phyloP scores from a whole-genome alignment of 1,140 invertebrate species.

The Cotesia glomerata region DNA sequence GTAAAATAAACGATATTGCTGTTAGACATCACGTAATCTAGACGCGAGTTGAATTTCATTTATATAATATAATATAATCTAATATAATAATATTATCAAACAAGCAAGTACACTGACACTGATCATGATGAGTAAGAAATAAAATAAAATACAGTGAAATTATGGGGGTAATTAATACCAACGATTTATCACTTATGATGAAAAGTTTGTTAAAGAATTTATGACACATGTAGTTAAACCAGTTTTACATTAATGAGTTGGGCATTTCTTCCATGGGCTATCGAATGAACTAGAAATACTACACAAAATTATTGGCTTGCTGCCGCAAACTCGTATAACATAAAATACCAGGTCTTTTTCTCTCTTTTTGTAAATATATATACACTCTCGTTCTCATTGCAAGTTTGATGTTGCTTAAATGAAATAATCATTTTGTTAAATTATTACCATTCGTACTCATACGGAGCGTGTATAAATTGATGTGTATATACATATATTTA shows the following conservation, averaged over 20 bases:
- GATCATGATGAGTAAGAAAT: neutral
- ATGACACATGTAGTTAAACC: slow-evolving; percentile 35
- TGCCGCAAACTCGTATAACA: slow-evolving; percentile 9
- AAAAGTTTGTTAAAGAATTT: neutral
- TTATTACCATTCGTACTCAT: neutral
- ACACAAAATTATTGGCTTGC: slow-evolving; percentile 28
- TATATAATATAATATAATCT: neutral
- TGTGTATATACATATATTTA: neutral
- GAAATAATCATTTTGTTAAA: neutral
- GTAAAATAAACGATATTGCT: slow-evolving; percentile 43
- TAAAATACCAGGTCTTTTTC: slow-evolving; percentile 30
- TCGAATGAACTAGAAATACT: slow-evolving; percentile 8
- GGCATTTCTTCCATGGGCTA: slow-evolving; percentile 38
- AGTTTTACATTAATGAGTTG: slow-evolving; percentile 44
- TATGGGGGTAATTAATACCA: neutral
- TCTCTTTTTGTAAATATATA: too few species aligned
- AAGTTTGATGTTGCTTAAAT: slow-evolving; percentile 4
- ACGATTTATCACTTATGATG: slow-evolving; percentile 16
- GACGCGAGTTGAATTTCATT: neutral
- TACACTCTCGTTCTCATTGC: slow-evolving; percentile 27
- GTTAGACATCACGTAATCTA: slow-evolving; percentile 3
- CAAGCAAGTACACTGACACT: too few species aligned
- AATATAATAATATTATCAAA: too few species aligned
- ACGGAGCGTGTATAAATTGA: neutral
- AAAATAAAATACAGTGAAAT: neutral